phyloP scores from a whole-genome alignment of 2,888 invertebrate species.

The Drosophila diplacantha region DNA sequence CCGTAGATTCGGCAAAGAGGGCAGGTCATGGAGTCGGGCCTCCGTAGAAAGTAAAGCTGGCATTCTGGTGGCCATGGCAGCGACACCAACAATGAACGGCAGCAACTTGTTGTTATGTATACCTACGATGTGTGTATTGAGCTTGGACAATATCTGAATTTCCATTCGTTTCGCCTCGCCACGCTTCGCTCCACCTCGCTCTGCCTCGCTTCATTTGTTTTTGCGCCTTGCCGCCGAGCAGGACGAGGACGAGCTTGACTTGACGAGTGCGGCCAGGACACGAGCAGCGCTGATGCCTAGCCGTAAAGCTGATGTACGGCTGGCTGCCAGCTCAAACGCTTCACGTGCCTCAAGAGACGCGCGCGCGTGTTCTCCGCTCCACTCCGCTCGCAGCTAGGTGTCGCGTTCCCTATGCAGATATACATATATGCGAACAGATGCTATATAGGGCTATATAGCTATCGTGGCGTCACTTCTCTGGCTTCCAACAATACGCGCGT shows the following conservation, averaged over 20 bases:
- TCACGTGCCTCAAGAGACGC: constrained; percentile 66
- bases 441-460: constrained; percentile 20
- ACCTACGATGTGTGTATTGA: constrained; percentile 21
- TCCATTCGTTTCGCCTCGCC: constrained; percentile 22
- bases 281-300: constrained; percentile 38
- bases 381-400: constrained; percentile 27
- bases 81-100: constrained; percentile 33
- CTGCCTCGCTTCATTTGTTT: constrained; percentile 72
- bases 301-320: constrained; percentile 58
- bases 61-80: constrained; percentile 35
- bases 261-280: constrained; percentile 43
- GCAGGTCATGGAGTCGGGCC: constrained; percentile 36
- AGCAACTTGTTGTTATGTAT: constrained; percentile 48
- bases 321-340: constrained; percentile 64
- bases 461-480: constrained; percentile 26
- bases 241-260: constrained; percentile 35
- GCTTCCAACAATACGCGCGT: constrained; percentile 56
- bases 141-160: constrained; percentile 28
- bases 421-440: constrained; percentile 7
- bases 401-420: constrained; percentile 4
- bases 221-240: constrained; percentile 46
- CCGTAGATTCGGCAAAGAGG: constrained; percentile 19
- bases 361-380: constrained; percentile 56
- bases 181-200: constrained; percentile 46
- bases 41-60: constrained; percentile 37